A percentile compares a stretch with the other conserved stretches of the same genome.
Conservation (phyloP, 2,888 invertebrate genomes). For the Ophion obscuratus region DNA sequence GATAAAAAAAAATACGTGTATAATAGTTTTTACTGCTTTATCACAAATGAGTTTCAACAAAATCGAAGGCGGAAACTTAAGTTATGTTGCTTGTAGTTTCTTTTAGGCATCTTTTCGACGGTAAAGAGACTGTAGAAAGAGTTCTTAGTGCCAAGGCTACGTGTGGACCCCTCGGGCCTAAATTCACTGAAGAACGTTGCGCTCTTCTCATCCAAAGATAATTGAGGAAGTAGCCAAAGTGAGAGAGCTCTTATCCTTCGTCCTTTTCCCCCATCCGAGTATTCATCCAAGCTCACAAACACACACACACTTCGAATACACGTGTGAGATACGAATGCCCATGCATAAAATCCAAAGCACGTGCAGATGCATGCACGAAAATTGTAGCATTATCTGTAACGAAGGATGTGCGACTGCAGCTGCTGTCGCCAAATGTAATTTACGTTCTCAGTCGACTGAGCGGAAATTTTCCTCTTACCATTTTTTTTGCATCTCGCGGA, state of each 20-base stretch:
- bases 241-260: conserved; percentile 26
- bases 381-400: conserved; percentile 48
- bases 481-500: too few relatives aligned
- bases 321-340: too few relatives aligned
- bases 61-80: too few relatives aligned
- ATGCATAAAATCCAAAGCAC: not conserved
- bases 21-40: too few relatives aligned
- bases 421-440: conserved; percentile 1
- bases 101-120: too few relatives aligned
- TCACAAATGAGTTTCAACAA: too few relatives aligned
- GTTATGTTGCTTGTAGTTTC: too few relatives aligned
- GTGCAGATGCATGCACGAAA: conserved; percentile 45
- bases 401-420: conserved; percentile 54
- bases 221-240: conserved; percentile 46
- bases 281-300: not conserved
- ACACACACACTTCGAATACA: too few relatives aligned
- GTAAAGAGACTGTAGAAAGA: not conserved
- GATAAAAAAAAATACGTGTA: too few relatives aligned
- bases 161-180: conserved; percentile 31
- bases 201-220: conserved; percentile 42
- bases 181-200: conserved; percentile 35
- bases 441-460: too few relatives aligned
- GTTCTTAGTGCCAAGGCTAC: conserved; percentile 40
- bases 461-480: too few relatives aligned
- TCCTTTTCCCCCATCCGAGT: conserved; percentile 25